Evolutionary conservation across 2,113 vertebrate genomes (phyloP), one percentile per base, ranked within the genome.

Genomic region (Urocitellus parryii): DNA sequence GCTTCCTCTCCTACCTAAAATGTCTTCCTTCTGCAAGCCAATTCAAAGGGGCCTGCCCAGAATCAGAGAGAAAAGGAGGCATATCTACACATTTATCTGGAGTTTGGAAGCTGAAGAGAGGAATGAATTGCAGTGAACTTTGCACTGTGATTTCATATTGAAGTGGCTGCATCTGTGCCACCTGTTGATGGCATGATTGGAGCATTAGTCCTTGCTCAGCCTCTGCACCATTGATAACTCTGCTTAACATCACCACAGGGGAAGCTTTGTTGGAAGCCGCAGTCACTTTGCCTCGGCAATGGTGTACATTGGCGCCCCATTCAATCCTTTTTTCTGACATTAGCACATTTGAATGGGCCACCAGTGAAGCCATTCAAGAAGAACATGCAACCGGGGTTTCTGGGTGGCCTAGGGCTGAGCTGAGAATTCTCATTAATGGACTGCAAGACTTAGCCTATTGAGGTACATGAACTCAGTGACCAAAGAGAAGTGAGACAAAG

Each of bases 401-500:
- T 99, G 99, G 99, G 98, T 99, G 98, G 98, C 98, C 99, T 4
- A 29, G 98, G 95, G 67, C 98, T 78, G 97, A 94, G 98, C 98
- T 96, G 98, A 98, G 98, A 98, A 98, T 96, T 97, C 98, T 98
- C 0, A 85, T 98, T 99, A 99, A 99, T 99, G 98, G 98, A 99
- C 98, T 99, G 98, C 94, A 65, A 77, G 97, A 97, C 94, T 96
- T 97, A 97, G 98, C 98, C 98, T 98, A 98, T 99, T 99, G 98
- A 98, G 98, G 98, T 98, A 98, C 98, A 99, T 99, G 98, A 99
- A 99, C 98, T 99, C 98, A 93, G 97, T 99, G 98, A 98, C 99
- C 98, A 99, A 99, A 99, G 98, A 98, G 96, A 99, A 98, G 96
- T 98, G 98, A 99, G 98, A 99, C 98, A 99, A 99, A 99, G 98